These are phyloP conservation scores for Hemitrygon akajei DNA, from an alignment of 2,797 vertebrate species.

Conservation along the genomic window DNA sequence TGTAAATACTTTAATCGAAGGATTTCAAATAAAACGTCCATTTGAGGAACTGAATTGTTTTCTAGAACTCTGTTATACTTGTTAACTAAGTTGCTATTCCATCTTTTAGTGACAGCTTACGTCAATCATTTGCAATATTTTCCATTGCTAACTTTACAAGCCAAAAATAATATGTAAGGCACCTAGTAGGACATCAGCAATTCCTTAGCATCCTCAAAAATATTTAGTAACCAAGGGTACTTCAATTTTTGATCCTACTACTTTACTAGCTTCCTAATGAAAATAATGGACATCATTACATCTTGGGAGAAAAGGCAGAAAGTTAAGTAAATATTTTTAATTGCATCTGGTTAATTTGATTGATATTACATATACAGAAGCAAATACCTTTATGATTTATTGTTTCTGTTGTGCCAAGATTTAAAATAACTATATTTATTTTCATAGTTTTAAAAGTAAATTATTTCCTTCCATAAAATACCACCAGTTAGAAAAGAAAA, in stretches of 20 bases:
- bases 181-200: neutral
- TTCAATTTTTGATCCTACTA: neutral
- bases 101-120: neutral
- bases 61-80: no score
- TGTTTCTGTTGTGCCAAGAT: neutral
- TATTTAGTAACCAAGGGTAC: constrained; percentile 29
- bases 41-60: neutral
- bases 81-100: neutral
- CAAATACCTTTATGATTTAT: neutral
- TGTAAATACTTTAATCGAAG: neutral
- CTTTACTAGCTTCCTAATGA: neutral
- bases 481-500: neutral
- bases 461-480: neutral
- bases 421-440: neutral
- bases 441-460: neutral
- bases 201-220: constrained; percentile 18
- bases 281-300: constrained; percentile 9
- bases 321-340: constrained; percentile 33
- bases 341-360: neutral
- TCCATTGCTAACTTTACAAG: neutral
- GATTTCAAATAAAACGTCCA: neutral
- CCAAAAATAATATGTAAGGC: neutral
- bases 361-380: neutral
- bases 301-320: neutral
- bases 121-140: neutral